Evolutionary conservation across 2,888 invertebrate genomes (phyloP).

Genomic region (Temnothorax ravouxi): DNA sequence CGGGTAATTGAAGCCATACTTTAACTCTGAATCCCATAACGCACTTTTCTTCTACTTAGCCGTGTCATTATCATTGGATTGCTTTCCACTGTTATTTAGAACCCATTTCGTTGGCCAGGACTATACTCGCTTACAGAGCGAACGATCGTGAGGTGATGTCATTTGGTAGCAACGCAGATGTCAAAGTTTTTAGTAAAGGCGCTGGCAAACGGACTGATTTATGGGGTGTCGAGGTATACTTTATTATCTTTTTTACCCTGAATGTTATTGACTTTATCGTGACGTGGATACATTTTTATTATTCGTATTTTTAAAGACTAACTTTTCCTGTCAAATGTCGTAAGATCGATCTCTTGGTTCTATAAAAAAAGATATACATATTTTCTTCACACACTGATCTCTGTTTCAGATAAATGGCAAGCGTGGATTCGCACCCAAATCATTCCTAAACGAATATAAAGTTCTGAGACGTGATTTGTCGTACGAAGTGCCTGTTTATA

Average conservation of each 20-base stretch:
- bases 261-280: not conserved
- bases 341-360: not conserved
- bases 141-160: slow-evolving; percentile 88
- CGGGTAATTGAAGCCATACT: slow-evolving; percentile 88
- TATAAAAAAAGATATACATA: not conserved
- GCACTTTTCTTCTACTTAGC: slow-evolving; percentile 65
- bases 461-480: slow-evolving; percentile 83
- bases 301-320: not conserved
- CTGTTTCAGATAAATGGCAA: slow-evolving; percentile 88
- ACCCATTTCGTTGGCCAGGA: slow-evolving; percentile 89
- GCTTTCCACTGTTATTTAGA: slow-evolving; percentile 85
- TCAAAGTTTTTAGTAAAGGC: slow-evolving; percentile 91
- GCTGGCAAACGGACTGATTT: slow-evolving; percentile 88
- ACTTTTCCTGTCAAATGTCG: not conserved
- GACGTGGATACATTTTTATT: not conserved
- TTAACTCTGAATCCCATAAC: slow-evolving; percentile 80
- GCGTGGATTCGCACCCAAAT: slow-evolving; percentile 90
- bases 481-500: slow-evolving; percentile 60
- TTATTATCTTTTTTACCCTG: not conserved
- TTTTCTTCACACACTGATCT: slow-evolving; percentile 8
- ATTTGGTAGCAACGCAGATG: slow-evolving; percentile 88
- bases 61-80: slow-evolving; percentile 35
- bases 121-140: slow-evolving; percentile 88
- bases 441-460: slow-evolving; percentile 89
- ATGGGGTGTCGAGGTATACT: slow-evolving; percentile 89